Evolutionary conservation across 2,888 invertebrate genomes (phyloP), one percentile per base, ranked within the genome.

Genomic region (Alitta virens): DNA sequence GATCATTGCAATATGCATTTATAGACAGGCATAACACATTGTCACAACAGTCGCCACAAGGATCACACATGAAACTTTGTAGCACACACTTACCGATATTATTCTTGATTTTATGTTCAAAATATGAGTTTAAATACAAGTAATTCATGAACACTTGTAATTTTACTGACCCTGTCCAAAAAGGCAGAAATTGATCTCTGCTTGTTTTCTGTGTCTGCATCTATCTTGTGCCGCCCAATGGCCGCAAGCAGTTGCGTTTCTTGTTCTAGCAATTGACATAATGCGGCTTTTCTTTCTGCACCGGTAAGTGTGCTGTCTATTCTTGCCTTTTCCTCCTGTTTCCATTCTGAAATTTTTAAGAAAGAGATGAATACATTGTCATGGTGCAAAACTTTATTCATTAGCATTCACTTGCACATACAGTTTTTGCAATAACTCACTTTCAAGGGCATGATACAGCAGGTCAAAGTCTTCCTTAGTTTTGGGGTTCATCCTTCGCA

Each of bases 251-350:
- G 76, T 63, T 82, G 78, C 16, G 81, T 80, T 67, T 83, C 83
- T 66, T 80, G 77, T 54, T 83, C 82, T 42, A 83, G 65, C 50
- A 83, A 69, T 74, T 78, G 77, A 66, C 79, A 83, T 55, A 83
- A 68, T 0, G 82, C 83, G n/a, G 83, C 83, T 67, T 82, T 83
- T 14, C 78, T 68, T 67, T 82, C 82, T 3, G 83, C 81, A 18
- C 78, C 82, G 23, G 71, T 69, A 63, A 78, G 68, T 2, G 75
- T 77, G 2, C 64, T 61, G 67, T 82, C 75, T 60, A 83, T 83
- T 43, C 76, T 70, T 27, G 75, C 78, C 50, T 79, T 59, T 65
- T 81, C 78, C 62, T 82, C 80, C 55, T 75, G 69, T 60, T 82
- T 71, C 80, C 82, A 83, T 70, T 79, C 82, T 82, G 69, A 21